Base-by-base conservation (phyloP, 2,888 invertebrate genomes). In the Smittia aterrima region DNA sequence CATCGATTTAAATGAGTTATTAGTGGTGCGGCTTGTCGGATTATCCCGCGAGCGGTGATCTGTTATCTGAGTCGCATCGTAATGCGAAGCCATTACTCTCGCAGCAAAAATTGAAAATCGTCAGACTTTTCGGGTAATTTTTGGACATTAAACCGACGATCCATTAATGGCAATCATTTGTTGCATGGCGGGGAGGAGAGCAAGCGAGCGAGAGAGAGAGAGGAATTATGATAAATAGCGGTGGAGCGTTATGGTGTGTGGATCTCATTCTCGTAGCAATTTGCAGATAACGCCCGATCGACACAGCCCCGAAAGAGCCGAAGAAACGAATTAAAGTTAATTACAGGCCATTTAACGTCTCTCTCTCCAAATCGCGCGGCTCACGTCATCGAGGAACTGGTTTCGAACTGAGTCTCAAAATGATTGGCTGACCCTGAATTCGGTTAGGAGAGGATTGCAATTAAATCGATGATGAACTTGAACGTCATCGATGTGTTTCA, bases 211-310 rank as follows among this genome's bases (percentile, higher is more conserved):
- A n/a, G 38, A n/a, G 27, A 27, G 18, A 71, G n/a, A 2, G 20
- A n/a, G 20, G 32, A 71, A 54, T 54, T 54, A 54, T 71, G 70
- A 71, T 54, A 71, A 71, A 71, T 71, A 22, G 32, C 54, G 25
- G 16, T 13, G 47, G 58, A 1, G 7, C 58, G 7, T 58, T 58
- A 18, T 22, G 24, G 24, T 20, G 32, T 47, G 54, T 18, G 32
- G 53, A 25, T 41, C 25, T 68, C 68, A 68, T 68, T 68, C 47
- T 22, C 41, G 25, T 68, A 24, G 41, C 25, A 68, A 68, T 68
- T 68, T 68, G 68, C 41, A 68, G 68, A 68, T 68, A 68, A 68
- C 68, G 68, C 47, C 68, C 47, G 68, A 38, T 41, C 13, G 47
- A n/a, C 24, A 68, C 24, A 68, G 24, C 25, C 47, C 7, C 4